Percentiles rank a stretch among this genome's conserved stretches.
These are phyloP conservation scores for Gonioctena quinquepunctata DNA, from an alignment of 1,140 invertebrate species.

Conservation along the genomic window DNA sequence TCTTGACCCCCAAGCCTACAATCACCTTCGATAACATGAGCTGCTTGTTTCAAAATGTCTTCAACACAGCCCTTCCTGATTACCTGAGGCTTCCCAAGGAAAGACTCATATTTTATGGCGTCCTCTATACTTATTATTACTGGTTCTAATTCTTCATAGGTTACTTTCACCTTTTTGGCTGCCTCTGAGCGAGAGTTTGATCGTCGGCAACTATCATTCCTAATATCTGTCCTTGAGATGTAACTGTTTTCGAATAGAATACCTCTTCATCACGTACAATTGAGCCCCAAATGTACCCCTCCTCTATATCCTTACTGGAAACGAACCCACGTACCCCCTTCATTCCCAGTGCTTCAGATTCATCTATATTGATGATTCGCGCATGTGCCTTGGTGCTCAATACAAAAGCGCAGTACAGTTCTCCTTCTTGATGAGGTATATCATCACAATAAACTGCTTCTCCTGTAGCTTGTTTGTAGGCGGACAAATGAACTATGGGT, in stretches of 20 bases:
- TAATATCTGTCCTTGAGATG: conserved; percentile 76
- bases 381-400: conserved; percentile 80
- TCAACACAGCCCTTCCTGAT: conserved; percentile 67
- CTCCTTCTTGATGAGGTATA: conserved; percentile 72
- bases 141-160: conserved; percentile 75
- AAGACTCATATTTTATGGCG: conserved; percentile 76
- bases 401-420: conserved; percentile 78
- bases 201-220: conserved; percentile 72
- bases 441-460: conserved; percentile 94
- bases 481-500: conserved; percentile 82
- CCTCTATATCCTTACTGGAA: conserved; percentile 70
- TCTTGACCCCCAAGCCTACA: conserved; percentile 88
- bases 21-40: conserved; percentile 73
- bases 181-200: conserved; percentile 76
- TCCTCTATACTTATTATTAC: conserved; percentile 85
- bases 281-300: conserved; percentile 67
- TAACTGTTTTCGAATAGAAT: conserved; percentile 71
- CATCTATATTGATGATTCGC: conserved; percentile 76
- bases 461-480: conserved; percentile 86
- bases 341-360: conserved; percentile 69
- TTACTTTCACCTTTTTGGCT: conserved; percentile 71
- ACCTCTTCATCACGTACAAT: conserved; percentile 80
- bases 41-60: conserved; percentile 66
- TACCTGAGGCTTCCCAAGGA: conserved; percentile 54
- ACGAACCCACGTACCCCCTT: conserved; percentile 78